Conservation (phyloP, 2,113 vertebrate species). For the Chamaetylas fuelleborni region DNA sequence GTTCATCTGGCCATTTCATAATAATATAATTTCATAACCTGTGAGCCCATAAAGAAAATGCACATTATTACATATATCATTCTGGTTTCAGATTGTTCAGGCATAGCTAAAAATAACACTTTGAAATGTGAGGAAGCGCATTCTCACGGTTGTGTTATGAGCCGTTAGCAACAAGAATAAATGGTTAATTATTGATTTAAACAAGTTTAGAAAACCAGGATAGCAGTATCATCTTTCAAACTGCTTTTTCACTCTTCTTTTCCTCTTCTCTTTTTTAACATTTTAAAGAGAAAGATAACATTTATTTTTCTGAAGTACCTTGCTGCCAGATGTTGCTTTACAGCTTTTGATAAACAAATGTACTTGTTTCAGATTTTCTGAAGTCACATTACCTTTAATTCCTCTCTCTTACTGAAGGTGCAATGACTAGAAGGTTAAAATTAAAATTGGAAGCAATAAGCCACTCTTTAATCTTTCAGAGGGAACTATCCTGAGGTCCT, state of each 20-base stretch:
- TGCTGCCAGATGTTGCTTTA: neutral
- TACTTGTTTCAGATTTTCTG: neutral
- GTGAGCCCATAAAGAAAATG: neutral
- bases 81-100: neutral
- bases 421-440: neutral
- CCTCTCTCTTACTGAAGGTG: neutral
- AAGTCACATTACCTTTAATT: neutral
- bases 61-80: neutral
- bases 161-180: neutral
- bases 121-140: neutral
- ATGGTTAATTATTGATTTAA: neutral
- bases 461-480: neutral
- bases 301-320: neutral
- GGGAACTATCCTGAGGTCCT: neutral
- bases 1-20: neutral
- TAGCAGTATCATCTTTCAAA: neutral
- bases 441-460: neutral
- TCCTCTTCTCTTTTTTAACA: rapidly evolving
- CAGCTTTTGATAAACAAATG: neutral
- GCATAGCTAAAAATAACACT: neutral
- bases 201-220: neutral
- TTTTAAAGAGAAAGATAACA: neutral
- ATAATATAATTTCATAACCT: neutral
- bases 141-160: neutral
- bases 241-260: neutral